Conservation (phyloP, 2,113 vertebrate species). For the Asarcornis scutulata region DNA sequence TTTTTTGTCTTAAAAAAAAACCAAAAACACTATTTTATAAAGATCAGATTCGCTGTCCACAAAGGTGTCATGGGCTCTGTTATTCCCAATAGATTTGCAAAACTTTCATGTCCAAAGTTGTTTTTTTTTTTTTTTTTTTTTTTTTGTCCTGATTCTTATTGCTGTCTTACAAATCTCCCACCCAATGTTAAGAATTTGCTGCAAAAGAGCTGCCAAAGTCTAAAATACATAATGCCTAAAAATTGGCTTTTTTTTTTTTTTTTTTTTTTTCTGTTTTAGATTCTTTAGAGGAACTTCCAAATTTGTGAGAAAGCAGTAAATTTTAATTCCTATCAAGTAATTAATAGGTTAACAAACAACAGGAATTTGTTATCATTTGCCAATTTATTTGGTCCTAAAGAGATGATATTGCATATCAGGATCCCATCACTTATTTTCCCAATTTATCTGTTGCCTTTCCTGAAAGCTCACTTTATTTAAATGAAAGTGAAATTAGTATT, state of each 20-base stretch:
- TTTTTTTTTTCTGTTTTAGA: neutral
- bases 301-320: neutral
- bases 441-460: neutral
- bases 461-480: neutral
- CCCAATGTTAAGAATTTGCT: neutral
- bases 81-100: neutral
- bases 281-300: neutral
- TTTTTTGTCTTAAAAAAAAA: neutral
- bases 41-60: neutral
- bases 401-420: neutral
- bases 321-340: neutral
- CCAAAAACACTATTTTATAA: neutral
- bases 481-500: slow-evolving; percentile 19
- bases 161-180: neutral
- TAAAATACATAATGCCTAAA: neutral
- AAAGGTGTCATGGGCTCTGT: neutral
- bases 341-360: neutral
- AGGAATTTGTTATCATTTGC: neutral
- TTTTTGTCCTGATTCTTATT: neutral
- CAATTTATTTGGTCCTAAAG: neutral
- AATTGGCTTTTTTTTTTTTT: neutral
- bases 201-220: neutral
- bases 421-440: neutral
- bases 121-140: neutral
- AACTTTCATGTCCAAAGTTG: neutral